Conservation (phyloP, 2,797 vertebrate species). For the Hemitrygon akajei region DNA sequence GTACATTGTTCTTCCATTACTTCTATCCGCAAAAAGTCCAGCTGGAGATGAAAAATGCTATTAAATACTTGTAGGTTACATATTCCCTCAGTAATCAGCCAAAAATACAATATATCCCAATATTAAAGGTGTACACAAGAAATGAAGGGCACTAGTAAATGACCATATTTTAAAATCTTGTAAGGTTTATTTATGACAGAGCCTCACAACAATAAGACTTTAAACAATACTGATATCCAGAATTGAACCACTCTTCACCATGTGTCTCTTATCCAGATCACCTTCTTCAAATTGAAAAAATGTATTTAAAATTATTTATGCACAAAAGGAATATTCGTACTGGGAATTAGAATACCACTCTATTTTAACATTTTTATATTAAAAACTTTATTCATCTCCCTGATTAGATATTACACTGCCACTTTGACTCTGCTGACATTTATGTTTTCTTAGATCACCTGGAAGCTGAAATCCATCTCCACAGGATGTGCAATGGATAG, state of each 20-base stretch:
- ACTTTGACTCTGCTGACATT: slow-evolving; percentile 23
- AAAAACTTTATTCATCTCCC: slow-evolving; percentile 5
- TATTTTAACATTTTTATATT: neutral
- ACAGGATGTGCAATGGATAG: slow-evolving; percentile 19
- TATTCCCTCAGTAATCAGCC: neutral
- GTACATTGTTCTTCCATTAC: neutral
- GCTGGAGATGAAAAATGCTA: neutral
- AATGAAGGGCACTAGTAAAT: neutral
- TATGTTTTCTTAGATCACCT: slow-evolving; percentile 30
- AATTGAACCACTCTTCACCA: neutral
- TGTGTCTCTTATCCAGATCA: neutral
- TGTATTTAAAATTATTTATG: neutral
- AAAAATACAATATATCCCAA: neutral
- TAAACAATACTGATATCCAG: neutral
- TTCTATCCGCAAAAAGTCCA: neutral
- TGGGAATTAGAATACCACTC: neutral
- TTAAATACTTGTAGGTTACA: neutral
- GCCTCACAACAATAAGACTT: neutral
- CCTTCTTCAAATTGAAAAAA: neutral
- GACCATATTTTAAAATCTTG: neutral
- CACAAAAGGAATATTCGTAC: neutral
- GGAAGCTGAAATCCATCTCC: slow-evolving; percentile 33
- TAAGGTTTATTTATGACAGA: neutral
- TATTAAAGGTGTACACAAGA: neutral
- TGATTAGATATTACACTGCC: slow-evolving; percentile 1